Conservation (phyloP, 2,797 vertebrate genomes). For the Benthosema pterotum region DNA sequence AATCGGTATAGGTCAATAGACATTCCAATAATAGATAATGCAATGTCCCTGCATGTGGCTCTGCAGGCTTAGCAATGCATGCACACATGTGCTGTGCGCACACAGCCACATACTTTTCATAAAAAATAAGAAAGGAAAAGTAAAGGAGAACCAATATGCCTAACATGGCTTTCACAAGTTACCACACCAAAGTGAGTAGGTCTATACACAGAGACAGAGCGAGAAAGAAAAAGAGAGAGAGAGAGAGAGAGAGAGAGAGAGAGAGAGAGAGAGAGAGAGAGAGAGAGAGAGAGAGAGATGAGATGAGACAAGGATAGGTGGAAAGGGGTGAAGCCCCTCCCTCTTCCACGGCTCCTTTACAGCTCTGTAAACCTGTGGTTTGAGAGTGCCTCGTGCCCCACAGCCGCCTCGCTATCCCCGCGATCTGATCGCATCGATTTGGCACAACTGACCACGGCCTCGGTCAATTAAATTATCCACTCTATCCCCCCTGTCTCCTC, state of each 20-base stretch:
- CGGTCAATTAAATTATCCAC: conserved; percentile 74
- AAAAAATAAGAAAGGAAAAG: background rate
- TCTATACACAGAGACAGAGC: background rate
- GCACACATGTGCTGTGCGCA: background rate
- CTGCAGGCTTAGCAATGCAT: conserved; percentile 7
- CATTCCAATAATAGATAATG: no score
- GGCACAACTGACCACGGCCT: conserved; percentile 64
- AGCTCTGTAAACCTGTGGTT: conserved; percentile 66
- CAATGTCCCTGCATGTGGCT: background rate
- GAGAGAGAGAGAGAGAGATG: background rate
- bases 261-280: conserved; percentile 15
- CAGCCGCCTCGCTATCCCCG: conserved; percentile 60
- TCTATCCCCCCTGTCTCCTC: conserved; percentile 44
- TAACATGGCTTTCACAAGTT: background rate
- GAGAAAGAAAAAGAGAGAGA: background rate
- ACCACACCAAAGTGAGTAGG: background rate
- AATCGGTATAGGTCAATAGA: no score
- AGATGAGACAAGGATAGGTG: conserved; percentile 7
- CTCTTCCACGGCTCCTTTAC: conserved; percentile 40
- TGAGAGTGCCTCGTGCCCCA: conserved; percentile 59
- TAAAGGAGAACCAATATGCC: background rate
- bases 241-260: background rate
- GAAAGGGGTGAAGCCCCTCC: conserved; percentile 25
- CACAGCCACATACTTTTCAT: conserved; percentile 7
- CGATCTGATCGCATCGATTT: conserved; percentile 66